Conservation (phyloP, 35 echinoderm and acorn worm genomes). For the Hemicentrotus pulcherrimus region DNA sequence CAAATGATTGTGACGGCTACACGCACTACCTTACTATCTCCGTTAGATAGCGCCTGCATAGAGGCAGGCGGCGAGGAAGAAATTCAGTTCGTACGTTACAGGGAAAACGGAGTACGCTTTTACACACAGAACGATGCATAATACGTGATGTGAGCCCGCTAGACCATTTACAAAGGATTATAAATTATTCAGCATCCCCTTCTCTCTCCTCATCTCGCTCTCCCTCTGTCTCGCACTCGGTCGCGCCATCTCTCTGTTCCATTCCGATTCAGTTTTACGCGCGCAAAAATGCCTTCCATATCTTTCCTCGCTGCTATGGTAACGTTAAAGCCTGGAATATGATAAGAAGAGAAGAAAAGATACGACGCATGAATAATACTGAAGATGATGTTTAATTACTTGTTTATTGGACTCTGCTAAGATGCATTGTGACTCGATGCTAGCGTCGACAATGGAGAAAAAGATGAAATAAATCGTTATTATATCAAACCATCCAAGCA, state of each 20-base stretch:
- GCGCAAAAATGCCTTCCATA: neutral
- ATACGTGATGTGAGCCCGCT: slow-evolving; percentile 7
- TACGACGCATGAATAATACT: neutral
- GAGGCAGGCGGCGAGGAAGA: neutral
- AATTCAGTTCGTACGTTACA: neutral
- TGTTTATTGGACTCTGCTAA: neutral
- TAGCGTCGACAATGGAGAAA: neutral
- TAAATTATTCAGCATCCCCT: slow-evolving; percentile 28
- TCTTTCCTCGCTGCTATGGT: neutral
- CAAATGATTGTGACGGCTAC: neutral
- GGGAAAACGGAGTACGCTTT: neutral
- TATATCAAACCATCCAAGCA: neutral
- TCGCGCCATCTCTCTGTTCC: neutral
- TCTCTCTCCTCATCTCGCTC: neutral
- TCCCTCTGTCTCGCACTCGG: neutral
- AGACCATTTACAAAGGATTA: slow-evolving; percentile 32
- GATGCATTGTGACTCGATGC: neutral
- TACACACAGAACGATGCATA: slow-evolving; percentile 4
- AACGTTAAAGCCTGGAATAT: neutral
- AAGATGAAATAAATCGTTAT: neutral
- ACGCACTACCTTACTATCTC: neutral
- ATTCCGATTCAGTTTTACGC: neutral
- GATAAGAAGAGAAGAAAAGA: neutral
- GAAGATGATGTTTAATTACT: neutral
- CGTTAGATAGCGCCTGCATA: neutral